Percentiles rank a stretch among this genome's conserved stretches.
Evolutionary conservation across 2,888 invertebrate genomes (phyloP).

Genomic region (Ochlodes sylvanus): DNA sequence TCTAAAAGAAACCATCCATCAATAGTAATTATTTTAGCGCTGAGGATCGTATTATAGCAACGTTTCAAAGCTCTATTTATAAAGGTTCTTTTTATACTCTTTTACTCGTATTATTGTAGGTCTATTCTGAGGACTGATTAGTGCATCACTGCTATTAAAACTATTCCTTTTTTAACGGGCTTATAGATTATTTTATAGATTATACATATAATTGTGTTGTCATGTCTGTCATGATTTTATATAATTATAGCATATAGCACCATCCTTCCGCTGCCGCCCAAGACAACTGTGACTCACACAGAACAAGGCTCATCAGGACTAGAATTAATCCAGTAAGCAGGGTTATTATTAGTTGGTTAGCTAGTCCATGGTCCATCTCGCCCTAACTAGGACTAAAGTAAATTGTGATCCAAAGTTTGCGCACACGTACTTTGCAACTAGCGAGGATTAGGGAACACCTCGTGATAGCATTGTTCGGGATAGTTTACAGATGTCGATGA

Average conservation of each 20-base stretch:
- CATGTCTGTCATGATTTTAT: too few species aligned
- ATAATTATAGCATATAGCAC: too few species aligned
- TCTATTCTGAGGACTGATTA: background rate
- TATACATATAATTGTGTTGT: too few species aligned
- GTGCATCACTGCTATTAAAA: background rate
- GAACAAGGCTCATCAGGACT: too few species aligned
- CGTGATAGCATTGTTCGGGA: background rate
- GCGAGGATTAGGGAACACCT: background rate
- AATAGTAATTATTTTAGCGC: slow-evolving; percentile 39
- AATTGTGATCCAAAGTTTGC: background rate
- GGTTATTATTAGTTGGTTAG: too few species aligned
- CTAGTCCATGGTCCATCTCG: too few species aligned
- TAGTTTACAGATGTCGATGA: background rate
- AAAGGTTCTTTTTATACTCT: background rate
- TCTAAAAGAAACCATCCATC: slow-evolving; percentile 39
- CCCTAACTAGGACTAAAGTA: background rate
- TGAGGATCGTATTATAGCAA: slow-evolving; percentile 26
- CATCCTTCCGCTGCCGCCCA: too few species aligned
- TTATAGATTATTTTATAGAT: too few species aligned
- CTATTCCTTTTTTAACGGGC: too few species aligned
- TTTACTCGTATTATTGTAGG: background rate
- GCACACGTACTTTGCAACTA: background rate
- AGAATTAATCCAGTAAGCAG: too few species aligned
- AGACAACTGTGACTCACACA: too few species aligned
- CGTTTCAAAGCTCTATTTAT: slow-evolving; percentile 16